Percentiles rank a stretch among this genome's conserved stretches.
Conservation (phyloP, 2,888 invertebrate species). For the Ligdia adustata region DNA sequence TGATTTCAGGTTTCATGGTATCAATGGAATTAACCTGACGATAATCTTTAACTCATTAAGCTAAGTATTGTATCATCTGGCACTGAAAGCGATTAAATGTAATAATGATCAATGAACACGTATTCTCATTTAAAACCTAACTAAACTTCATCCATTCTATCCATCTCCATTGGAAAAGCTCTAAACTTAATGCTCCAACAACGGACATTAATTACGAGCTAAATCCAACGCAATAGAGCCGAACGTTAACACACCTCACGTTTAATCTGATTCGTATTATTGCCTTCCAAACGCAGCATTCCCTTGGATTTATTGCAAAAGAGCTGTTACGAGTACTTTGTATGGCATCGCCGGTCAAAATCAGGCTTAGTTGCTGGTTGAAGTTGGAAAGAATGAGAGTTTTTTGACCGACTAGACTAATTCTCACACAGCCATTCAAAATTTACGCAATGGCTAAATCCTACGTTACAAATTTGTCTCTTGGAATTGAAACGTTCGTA, state of each 20-base stretch:
- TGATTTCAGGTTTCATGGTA: no score
- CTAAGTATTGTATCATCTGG: no score
- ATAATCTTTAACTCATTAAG: no score
- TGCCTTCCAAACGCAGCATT: conserved; percentile 72
- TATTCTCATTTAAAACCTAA: no score
- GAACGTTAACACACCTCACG: conserved; percentile 62
- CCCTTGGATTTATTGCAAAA: conserved; percentile 75
- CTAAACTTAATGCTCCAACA: conserved; percentile 9
- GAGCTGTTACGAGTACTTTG: conserved; percentile 69
- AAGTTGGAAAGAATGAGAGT: neutral
- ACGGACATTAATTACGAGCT: conserved; percentile 61
- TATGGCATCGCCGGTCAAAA: conserved; percentile 63
- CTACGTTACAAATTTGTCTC: no score
- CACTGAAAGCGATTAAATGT: no score
- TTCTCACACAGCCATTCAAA: no score
- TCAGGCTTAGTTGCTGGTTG: conserved; percentile 54
- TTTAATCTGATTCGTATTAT: conserved; percentile 78
- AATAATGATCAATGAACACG: no score
- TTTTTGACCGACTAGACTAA: conserved; percentile 4
- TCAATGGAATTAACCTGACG: no score
- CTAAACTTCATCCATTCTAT: conserved; percentile 8
- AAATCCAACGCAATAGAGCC: conserved; percentile 53
- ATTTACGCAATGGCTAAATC: no score
- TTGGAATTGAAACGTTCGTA: no score
- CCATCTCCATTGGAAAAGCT: conserved; percentile 4